Evolutionary conservation across 2,113 vertebrate species (phyloP).

Genomic region (Alouatta palliata): DNA sequence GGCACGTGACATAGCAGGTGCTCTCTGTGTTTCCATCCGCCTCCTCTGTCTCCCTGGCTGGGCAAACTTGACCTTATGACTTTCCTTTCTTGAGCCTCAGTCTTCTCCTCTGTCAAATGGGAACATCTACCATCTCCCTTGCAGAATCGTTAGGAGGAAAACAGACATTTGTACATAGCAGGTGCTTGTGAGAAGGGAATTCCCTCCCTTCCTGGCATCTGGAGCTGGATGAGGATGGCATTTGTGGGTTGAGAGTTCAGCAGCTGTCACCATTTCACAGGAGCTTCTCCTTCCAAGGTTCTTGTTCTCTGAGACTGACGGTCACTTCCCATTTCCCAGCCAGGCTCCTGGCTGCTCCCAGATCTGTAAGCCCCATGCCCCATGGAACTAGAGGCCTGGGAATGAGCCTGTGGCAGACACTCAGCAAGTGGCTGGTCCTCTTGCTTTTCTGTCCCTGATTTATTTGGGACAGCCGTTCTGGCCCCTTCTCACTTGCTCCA

Average conservation of each 20-base stretch:
- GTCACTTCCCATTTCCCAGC: rapidly evolving
- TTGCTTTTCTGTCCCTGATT: slow-evolving; percentile 80
- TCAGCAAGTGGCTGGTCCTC: not conserved
- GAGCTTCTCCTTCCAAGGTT: not conserved
- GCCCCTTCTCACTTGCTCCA: not conserved
- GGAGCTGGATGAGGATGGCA: too few relatives aligned
- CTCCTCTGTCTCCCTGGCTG: not conserved
- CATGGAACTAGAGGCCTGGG: not conserved
- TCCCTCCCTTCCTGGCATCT: not conserved
- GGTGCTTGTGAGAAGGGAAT: slow-evolving; percentile 70
- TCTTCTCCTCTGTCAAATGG: not conserved
- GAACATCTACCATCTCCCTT: slow-evolving; percentile 40
- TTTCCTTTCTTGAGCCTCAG: not conserved
- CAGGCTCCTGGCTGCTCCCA: not conserved
- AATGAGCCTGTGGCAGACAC: not conserved
- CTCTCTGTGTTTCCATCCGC: rapidly evolving
- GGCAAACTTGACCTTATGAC: not conserved
- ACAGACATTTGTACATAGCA: slow-evolving; percentile 81
- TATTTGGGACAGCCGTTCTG: slow-evolving; percentile 77
- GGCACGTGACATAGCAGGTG: not conserved
- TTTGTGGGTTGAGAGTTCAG: not conserved
- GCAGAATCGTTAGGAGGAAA: slow-evolving; percentile 83
- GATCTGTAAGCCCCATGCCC: not conserved
- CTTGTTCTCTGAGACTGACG: not conserved
- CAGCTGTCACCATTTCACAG: rapidly evolving